A percentile compares a stretch with the other conserved stretches of the same genome.
These are phyloP conservation scores for Gambelia wislizenii DNA, from an alignment of 2,797 vertebrate genomes.

Conservation along the genomic window DNA sequence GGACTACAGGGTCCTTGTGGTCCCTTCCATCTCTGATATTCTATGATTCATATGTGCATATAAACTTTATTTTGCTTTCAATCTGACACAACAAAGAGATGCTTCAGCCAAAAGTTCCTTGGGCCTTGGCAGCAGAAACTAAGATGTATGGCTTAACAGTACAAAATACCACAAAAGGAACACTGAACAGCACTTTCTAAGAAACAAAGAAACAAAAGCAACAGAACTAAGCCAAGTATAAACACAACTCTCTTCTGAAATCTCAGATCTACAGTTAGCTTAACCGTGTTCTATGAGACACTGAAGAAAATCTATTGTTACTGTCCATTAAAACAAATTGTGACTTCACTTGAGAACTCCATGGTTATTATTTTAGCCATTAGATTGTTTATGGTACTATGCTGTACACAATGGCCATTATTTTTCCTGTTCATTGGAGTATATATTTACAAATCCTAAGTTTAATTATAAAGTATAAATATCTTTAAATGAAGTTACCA, in stretches of 20 bases:
- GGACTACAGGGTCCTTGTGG: too few relatives aligned
- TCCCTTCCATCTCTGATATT: too few relatives aligned
- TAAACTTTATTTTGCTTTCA: too few relatives aligned
- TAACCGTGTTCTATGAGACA: conserved; percentile 42
- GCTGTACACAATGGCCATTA: conserved; percentile 33
- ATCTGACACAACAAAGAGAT: neutral
- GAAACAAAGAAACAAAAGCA: conserved; percentile 52
- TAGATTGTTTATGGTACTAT: conserved; percentile 20
- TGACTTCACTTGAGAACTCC: neutral
- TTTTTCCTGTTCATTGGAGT: conserved; percentile 20
- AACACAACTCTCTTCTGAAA: conserved; percentile 55
- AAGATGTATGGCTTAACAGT: neutral
- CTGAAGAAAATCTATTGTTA: conserved; percentile 42
- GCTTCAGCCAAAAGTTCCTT: neutral
- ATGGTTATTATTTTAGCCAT: conserved; percentile 36
- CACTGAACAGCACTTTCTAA: conserved; percentile 50
- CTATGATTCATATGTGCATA: too few relatives aligned
- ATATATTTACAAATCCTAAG: conserved; percentile 24
- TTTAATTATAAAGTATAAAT: conserved; percentile 44
- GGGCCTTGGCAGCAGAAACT: neutral
- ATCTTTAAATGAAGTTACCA: neutral
- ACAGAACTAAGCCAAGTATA: conserved; percentile 23
- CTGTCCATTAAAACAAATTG: conserved; percentile 23
- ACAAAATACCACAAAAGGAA: neutral
- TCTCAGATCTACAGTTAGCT: conserved; percentile 29